Percentiles rank a stretch among this genome's conserved stretches.
phyloP scores from a whole-genome alignment of 2,797 vertebrate species.

The Karalla daura region DNA sequence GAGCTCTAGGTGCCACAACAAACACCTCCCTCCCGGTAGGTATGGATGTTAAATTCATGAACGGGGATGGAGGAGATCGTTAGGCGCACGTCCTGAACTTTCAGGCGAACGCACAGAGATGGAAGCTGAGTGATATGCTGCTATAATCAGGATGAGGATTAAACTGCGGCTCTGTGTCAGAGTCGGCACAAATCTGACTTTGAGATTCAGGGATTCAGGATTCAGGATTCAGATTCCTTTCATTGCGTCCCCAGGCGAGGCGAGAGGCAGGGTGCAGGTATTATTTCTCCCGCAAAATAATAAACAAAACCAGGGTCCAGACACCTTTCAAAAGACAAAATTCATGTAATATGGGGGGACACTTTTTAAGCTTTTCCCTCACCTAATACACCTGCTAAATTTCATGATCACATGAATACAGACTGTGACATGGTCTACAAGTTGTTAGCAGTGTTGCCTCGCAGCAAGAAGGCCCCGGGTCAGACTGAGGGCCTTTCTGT shows the following conservation, averaged over 20 bases:
- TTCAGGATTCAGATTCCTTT: slow-evolving; percentile 38
- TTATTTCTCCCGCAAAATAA: no score
- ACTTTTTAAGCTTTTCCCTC: no score
- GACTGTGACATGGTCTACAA: no score
- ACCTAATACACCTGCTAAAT: no score
- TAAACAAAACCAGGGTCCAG: no score
- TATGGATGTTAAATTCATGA: slow-evolving; percentile 71
- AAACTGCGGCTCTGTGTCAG: slow-evolving; percentile 48
- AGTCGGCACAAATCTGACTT: slow-evolving; percentile 54
- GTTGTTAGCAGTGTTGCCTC: no score
- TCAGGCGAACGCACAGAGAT: slow-evolving; percentile 43
- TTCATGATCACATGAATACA: no score
- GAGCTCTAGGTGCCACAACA: slow-evolving; percentile 28
- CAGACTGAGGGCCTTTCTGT: no score
- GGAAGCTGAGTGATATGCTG: slow-evolving; percentile 36
- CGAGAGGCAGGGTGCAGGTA: background rate
- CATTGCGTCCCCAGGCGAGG: slow-evolving; percentile 28
- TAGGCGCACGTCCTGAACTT: slow-evolving; percentile 39
- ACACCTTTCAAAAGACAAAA: no score
- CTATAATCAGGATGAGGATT: slow-evolving; percentile 60
- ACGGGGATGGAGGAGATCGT: slow-evolving; percentile 52
- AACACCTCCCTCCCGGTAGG: slow-evolving; percentile 48
- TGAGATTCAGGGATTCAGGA: slow-evolving; percentile 34
- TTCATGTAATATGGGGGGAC: no score
- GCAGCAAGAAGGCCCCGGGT: no score